phyloP scores from a whole-genome alignment of 1,140 invertebrate species.

The Zaprionus vittiger region DNA sequence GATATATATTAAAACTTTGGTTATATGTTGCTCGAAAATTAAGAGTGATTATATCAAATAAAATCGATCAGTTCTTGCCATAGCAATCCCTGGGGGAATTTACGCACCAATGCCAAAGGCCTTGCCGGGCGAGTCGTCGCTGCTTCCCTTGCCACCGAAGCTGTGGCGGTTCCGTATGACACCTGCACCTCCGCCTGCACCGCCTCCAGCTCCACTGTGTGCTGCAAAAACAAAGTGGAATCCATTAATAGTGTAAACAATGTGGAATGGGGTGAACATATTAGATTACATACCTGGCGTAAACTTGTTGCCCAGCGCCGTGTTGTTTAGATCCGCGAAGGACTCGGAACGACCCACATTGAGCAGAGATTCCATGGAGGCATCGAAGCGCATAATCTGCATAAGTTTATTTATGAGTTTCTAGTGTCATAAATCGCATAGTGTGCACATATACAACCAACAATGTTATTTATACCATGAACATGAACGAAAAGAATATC shows the following conservation, averaged over 20 bases:
- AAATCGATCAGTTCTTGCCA: conserved; percentile 21
- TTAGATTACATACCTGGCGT: conserved; percentile 58
- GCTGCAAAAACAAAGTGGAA: conserved; percentile 45
- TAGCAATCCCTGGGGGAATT: conserved; percentile 45
- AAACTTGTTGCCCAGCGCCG: conserved; percentile 71
- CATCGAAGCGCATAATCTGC: conserved; percentile 92
- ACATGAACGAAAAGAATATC: conserved; percentile 63
- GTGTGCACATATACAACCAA: conserved; percentile 45
- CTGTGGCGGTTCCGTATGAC: conserved; percentile 78
- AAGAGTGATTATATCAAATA: conserved; percentile 68
- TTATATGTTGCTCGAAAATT: conserved; percentile 71
- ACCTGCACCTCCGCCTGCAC: conserved; percentile 34
- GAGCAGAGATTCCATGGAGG: conserved; percentile 89
- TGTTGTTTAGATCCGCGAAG: conserved; percentile 90
- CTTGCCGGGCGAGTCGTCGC: conserved; percentile 85
- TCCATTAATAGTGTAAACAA: conserved; percentile 19
- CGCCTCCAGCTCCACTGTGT: conserved; percentile 34
- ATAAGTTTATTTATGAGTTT: conserved; percentile 83
- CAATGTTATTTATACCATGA: conserved; percentile 54
- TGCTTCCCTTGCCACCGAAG: conserved; percentile 80
- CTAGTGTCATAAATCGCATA: conserved; percentile 67
- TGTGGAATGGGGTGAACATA: not conserved
- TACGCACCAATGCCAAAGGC: conserved; percentile 92
- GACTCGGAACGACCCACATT: conserved; percentile 92
- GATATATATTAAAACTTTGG: conserved; percentile 58